Percentiles rank a stretch among this genome's conserved stretches.
These are phyloP conservation scores for Chloroceryle amazona DNA, from an alignment of 2,797 vertebrate genomes.

Conservation along the genomic window DNA sequence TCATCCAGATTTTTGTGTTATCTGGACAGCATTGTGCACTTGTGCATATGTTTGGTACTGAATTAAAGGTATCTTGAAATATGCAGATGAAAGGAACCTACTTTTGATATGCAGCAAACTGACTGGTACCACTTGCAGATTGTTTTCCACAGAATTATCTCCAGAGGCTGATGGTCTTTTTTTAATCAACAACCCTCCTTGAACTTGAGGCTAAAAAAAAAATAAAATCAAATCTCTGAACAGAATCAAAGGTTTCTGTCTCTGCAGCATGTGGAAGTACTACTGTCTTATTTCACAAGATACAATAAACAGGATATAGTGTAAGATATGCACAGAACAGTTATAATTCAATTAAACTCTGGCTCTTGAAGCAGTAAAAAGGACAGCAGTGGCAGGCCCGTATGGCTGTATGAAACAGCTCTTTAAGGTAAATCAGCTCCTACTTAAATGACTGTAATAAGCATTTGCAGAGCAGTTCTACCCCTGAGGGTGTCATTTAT, in stretches of 20 bases:
- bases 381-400: conserved; percentile 84
- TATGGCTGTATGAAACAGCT: conserved; percentile 91
- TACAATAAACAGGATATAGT: conserved; percentile 83
- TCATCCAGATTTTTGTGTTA: background rate
- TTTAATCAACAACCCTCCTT: background rate
- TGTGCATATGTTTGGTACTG: background rate
- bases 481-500: conserved; percentile 94
- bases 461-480: conserved; percentile 84
- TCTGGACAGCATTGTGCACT: background rate
- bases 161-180: background rate
- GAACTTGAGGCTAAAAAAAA: conserved; percentile 34
- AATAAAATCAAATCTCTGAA: conserved; percentile 19
- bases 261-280: conserved; percentile 73
- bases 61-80: background rate
- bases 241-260: conserved; percentile 17
- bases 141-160: background rate
- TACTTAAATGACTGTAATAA: conserved; percentile 95
- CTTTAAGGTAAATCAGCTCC: conserved; percentile 96
- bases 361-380: conserved; percentile 85
- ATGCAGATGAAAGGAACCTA: background rate
- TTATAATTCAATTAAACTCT: conserved; percentile 93
- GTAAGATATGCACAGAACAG: conserved; percentile 86
- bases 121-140: background rate
- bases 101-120: fast-evolving
- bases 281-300: conserved; percentile 85